Evolutionary conservation across 1,140 invertebrate genomes (phyloP), one percentile per base, ranked within the genome.

Genomic region (Rhizoglyphus robini): DNA sequence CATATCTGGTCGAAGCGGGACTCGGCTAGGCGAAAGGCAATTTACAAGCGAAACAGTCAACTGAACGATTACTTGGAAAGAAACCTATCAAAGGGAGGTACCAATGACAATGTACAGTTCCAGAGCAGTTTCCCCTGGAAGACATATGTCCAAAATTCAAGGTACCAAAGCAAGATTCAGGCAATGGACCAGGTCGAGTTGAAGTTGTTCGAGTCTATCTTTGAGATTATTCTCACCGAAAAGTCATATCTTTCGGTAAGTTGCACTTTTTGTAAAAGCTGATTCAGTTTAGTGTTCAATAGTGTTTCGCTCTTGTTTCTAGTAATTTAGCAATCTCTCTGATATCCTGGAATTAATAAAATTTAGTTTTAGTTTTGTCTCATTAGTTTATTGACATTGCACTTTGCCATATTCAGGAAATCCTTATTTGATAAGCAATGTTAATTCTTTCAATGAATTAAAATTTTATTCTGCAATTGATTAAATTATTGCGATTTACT

Each of bases 211-310:
- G 58, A 60, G 29, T 60, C 58, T 20, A 32, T 60, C 18, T 60
- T 60, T 60, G 58, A 60, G 29, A n/a, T 60, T 15, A 60, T 60
- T 60, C 15, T 60, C 13, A 60, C 58, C 15, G 58, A 60, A 46
- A 60, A 60, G 36, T 60, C 58, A 4, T 60, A 60, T 46, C 15
- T 60, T 27, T 13, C 27, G 58, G 58, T 60, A 51, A 2, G 48
- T 23, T 41, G 36, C 36, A 41, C 18, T 41, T 41, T 41, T 41
- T 41, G 18, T 11, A 41, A 41, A 41, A 11, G n/a, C n/a, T n/a
- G n/a, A n/a, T n/a, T n/a, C n/a, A n/a, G n/a, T n/a, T n/a, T n/a
- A n/a, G n/a, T n/a, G n/a, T n/a, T n/a, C n/a, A n/a, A n/a, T n/a
- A n/a, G n/a, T n/a, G n/a, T n/a, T n/a, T n/a, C n/a, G n/a, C n/a